phyloP scores from a whole-genome alignment of 2,888 invertebrate genomes.

The Drosophila anomalata region DNA sequence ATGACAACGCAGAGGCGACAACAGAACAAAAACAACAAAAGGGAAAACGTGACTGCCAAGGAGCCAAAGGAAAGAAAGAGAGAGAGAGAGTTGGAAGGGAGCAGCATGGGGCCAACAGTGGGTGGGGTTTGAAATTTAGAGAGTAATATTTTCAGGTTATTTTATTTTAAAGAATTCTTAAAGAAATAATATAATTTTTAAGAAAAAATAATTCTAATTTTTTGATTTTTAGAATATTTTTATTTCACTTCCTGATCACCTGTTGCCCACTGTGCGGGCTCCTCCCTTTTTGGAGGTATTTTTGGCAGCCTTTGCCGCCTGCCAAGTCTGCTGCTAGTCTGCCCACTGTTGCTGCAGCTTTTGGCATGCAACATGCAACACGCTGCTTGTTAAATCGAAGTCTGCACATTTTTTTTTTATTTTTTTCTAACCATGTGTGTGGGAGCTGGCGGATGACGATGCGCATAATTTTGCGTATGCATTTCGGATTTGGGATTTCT shows the following conservation, averaged over 20 bases:
- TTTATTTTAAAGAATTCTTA: too few species aligned
- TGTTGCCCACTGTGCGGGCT: conserved; percentile 23
- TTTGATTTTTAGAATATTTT: too few species aligned
- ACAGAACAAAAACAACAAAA: conserved; percentile 50
- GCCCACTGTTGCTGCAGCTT: conserved; percentile 34
- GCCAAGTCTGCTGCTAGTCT: conserved; percentile 32
- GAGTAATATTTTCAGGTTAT: too few species aligned
- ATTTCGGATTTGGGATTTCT: conserved; percentile 72
- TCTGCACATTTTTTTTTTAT: conserved; percentile 24
- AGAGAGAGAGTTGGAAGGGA: conserved; percentile 5
- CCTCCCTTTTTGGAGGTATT: conserved; percentile 40
- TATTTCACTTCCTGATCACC: neutral
- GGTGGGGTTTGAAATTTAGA: neutral
- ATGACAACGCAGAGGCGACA: conserved; percentile 76
- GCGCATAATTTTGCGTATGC: conserved; percentile 77
- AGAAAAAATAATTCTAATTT: too few species aligned
- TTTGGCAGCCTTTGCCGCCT: conserved; percentile 32
- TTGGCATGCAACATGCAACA: conserved; percentile 51
- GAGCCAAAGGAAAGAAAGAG: conserved; percentile 4
- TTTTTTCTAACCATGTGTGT: conserved; percentile 53
- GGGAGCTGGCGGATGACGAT: conserved; percentile 61
- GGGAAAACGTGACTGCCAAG: conserved; percentile 72
- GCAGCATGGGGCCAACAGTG: conserved; percentile 32
- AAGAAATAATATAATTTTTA: too few species aligned
- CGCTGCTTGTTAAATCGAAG: conserved; percentile 66